Conservation (phyloP, 2,113 vertebrate genomes). For the Ceratotherium simum region DNA sequence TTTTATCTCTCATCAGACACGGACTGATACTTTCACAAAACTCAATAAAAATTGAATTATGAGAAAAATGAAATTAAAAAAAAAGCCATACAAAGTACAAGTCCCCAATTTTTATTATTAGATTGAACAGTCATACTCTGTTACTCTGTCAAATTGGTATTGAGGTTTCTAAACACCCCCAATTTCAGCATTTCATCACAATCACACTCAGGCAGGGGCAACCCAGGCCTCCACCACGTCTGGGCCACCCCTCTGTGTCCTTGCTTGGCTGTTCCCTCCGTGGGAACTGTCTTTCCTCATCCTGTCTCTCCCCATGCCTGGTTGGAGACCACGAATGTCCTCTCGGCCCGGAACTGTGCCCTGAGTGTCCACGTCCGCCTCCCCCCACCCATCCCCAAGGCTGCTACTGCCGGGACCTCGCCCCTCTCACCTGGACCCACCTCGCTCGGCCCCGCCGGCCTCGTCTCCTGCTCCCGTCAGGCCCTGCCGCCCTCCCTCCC, state of each 20-base stretch:
- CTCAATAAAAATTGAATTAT: conserved; percentile 45
- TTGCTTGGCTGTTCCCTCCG: background rate
- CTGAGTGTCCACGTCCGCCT: background rate
- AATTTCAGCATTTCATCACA: background rate
- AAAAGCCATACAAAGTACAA: background rate
- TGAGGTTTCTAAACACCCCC: background rate
- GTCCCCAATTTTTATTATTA: background rate
- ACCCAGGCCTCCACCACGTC: rapidly evolving
- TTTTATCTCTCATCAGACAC: background rate
- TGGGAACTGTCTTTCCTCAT: background rate
- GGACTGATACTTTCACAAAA: background rate
- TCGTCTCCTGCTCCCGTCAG: background rate
- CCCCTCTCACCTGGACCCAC: background rate
- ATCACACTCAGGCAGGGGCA: background rate
- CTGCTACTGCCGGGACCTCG: background rate
- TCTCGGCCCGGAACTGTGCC: background rate
- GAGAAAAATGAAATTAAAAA: background rate
- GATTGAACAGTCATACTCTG: background rate
- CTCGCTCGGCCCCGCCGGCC: background rate
- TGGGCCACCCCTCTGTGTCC: background rate
- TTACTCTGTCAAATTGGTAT: conserved; percentile 11
- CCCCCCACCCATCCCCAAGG: background rate
- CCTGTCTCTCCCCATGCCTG: rapidly evolving
- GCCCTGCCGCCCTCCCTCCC: background rate
- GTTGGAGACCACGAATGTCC: background rate